Evolutionary conservation across 92 coral and sea anemone species (phyloP).

Genomic region (Porites divaricata): DNA sequence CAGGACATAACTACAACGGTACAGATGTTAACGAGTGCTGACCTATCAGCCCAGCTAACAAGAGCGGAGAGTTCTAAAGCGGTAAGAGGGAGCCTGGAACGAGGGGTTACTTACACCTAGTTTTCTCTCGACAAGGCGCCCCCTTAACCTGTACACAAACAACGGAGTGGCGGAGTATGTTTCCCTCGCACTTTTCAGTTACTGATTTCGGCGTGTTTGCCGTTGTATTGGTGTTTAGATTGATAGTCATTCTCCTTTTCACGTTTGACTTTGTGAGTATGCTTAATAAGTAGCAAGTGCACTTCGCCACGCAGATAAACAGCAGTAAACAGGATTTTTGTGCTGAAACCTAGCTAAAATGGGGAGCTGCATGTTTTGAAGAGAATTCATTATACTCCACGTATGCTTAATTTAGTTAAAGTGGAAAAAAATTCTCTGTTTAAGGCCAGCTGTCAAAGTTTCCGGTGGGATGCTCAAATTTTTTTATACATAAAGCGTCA

Average conservation of each 20-base stretch:
- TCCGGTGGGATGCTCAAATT: no score
- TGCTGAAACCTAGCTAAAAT: no score
- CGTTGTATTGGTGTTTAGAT: constrained; percentile 76
- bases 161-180: constrained; percentile 39
- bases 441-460: no score
- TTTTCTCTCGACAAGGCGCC: neutral
- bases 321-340: no score
- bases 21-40: no score
- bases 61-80: neutral
- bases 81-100: neutral
- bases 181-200: constrained; percentile 86
- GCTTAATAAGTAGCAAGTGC: neutral
- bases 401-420: no score
- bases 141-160: no score
- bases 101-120: neutral
- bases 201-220: constrained; percentile 93
- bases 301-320: neutral
- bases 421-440: no score
- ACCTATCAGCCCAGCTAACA: neutral
- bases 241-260: constrained; percentile 77
- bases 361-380: no score
- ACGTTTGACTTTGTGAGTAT: constrained; percentile 87
- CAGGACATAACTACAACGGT: no score
- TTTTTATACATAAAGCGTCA: no score
- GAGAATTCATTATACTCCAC: no score